Evolutionary conservation across 2,797 vertebrate genomes (phyloP).

Genomic region (Intellagama lesueurii): DNA sequence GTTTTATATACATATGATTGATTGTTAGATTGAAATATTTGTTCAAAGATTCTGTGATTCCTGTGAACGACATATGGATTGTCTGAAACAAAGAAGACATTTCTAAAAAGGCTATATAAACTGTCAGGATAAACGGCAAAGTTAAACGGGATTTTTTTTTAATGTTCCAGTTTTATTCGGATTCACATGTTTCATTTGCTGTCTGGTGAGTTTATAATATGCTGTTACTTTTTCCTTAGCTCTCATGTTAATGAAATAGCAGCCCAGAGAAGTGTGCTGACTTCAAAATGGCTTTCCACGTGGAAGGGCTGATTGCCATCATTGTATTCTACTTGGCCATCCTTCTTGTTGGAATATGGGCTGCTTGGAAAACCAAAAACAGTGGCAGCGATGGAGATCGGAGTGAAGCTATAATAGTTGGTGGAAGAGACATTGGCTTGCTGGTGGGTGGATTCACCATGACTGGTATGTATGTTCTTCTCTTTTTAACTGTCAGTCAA

Average conservation of each 20-base stretch:
- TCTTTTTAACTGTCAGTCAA: accelerated
- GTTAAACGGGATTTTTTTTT: background rate
- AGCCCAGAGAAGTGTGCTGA: conserved; percentile 19
- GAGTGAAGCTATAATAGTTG: conserved; percentile 95
- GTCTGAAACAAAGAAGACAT: background rate
- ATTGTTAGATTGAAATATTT: background rate
- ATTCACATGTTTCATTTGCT: background rate
- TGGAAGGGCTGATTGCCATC: conserved; percentile 93
- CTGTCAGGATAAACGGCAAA: background rate
- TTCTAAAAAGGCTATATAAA: background rate
- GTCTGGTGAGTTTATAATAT: background rate
- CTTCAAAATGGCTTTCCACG: conserved; percentile 89
- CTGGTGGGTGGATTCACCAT: conserved; percentile 97
- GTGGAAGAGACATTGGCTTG: conserved; percentile 94
- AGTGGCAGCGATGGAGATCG: conserved; percentile 83
- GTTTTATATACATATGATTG: background rate
- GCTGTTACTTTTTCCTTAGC: conserved; percentile 58
- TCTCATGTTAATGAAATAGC: conserved; percentile 65
- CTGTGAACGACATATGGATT: background rate
- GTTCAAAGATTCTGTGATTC: background rate
- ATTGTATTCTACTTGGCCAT: conserved; percentile 94
- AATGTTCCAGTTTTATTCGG: conserved; percentile 10
- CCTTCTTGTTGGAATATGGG: conserved; percentile 95
- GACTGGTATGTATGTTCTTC: conserved; percentile 90
- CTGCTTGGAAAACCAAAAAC: conserved; percentile 97